Conservation (phyloP, 1,140 invertebrate species). For the Acromyrmex echinatior region DNA sequence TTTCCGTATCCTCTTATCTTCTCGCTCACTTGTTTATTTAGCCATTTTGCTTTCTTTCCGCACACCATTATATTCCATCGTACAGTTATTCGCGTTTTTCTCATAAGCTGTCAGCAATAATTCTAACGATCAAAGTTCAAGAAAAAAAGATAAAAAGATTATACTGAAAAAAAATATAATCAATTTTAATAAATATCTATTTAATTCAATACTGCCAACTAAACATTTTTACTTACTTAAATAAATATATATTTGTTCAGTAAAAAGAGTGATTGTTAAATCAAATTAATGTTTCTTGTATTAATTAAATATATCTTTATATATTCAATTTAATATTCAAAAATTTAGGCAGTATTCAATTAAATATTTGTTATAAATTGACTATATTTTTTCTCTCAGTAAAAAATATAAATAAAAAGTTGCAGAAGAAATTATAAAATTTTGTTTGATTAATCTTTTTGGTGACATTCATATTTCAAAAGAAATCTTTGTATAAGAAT, state of each 20-base stretch:
- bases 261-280: too few species aligned
- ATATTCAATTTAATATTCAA: too few species aligned
- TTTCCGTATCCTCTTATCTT: conserved; percentile 38
- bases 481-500: not conserved
- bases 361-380: too few species aligned
- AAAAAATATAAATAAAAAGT: not conserved
- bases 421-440: not conserved
- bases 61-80: conserved; percentile 41
- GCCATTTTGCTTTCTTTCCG: conserved; percentile 41
- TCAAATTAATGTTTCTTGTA: too few species aligned
- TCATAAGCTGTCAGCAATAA: conserved; percentile 23
- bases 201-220: too few species aligned
- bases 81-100: conserved; percentile 40
- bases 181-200: too few species aligned
- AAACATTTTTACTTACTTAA: too few species aligned
- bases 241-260: too few species aligned
- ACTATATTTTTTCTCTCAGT: too few species aligned
- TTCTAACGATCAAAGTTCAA: conserved; percentile 37
- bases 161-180: too few species aligned
- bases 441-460: conserved; percentile 14
- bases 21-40: conserved; percentile 43
- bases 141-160: not conserved
- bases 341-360: too few species aligned
- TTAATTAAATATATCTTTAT: too few species aligned
- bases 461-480: not conserved